Percentiles rank a stretch among this genome's conserved stretches.
Evolutionary conservation across 1,140 invertebrate species (phyloP).

Genomic region (Ridgeia piscesae): DNA sequence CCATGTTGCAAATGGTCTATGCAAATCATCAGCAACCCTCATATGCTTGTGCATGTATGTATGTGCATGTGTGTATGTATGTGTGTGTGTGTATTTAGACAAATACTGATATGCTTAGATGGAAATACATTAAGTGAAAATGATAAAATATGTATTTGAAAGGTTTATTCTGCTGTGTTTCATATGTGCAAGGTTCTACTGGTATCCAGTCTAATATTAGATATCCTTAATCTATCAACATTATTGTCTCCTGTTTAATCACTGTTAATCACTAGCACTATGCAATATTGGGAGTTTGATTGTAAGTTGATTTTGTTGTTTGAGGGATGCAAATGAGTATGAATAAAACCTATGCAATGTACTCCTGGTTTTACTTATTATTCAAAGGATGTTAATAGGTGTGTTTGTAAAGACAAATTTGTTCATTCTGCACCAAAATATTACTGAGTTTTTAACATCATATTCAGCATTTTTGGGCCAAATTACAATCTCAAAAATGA

Average conservation of each 20-base stretch:
- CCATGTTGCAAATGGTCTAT: neutral
- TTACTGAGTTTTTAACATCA: neutral
- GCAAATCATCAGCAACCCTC: neutral
- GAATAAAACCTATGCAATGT: neutral
- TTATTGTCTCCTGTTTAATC: neutral
- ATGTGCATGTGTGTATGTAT: neutral
- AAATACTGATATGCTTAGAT: neutral
- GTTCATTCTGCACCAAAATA: neutral
- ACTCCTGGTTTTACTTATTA: neutral
- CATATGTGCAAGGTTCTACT: neutral
- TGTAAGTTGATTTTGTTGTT: conserved; percentile 13
- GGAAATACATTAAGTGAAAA: neutral
- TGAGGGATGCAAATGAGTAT: conserved; percentile 2
- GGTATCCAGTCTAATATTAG: neutral
- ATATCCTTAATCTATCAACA: neutral
- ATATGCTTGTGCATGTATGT: neutral
- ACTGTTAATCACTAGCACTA: neutral
- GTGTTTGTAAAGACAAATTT: neutral
- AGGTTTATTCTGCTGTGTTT: neutral
- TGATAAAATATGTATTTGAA: neutral
- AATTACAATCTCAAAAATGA: too few species aligned
- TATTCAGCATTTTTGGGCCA: neutral
- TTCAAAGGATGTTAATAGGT: neutral
- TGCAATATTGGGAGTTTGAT: neutral
- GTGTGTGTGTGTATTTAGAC: neutral